phyloP scores from a whole-genome alignment of 2,113 vertebrate species.

The Xiphophorus couchianus region DNA sequence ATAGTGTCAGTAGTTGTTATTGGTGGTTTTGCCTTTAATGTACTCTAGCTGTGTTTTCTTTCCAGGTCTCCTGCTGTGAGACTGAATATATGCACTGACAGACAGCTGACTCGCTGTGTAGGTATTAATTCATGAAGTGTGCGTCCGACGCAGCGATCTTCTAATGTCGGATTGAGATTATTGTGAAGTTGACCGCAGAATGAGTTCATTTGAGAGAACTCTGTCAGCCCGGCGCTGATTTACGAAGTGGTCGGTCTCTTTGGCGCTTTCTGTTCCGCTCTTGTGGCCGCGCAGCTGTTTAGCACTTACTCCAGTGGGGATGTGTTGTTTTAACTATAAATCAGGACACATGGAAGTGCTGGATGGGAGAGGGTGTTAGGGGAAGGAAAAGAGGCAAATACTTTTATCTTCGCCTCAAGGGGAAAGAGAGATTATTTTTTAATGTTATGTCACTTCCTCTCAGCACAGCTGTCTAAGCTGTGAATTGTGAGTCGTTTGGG shows the following conservation, averaged over 20 bases:
- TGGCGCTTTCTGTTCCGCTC: slow-evolving; percentile 34
- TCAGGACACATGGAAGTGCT: slow-evolving; percentile 18
- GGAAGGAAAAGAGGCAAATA: slow-evolving; percentile 28
- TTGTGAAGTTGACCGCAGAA: slow-evolving; percentile 41
- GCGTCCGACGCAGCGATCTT: slow-evolving; percentile 38
- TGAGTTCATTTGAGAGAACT: slow-evolving; percentile 50
- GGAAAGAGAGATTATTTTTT: slow-evolving; percentile 35
- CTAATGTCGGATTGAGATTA: slow-evolving; percentile 10
- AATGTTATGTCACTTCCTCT: slow-evolving; percentile 54
- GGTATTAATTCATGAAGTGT: slow-evolving; percentile 44
- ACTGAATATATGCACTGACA: slow-evolving; percentile 69
- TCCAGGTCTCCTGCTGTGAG: slow-evolving; percentile 49
- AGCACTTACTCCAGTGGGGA: slow-evolving; percentile 22
- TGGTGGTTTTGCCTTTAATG: slow-evolving; percentile 41
- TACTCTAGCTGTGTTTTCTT: slow-evolving; percentile 36
- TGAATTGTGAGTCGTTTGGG: slow-evolving; percentile 55
- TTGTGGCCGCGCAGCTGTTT: slow-evolving; percentile 38
- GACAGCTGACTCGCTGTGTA: slow-evolving; percentile 38
- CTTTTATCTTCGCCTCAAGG: slow-evolving; percentile 55
- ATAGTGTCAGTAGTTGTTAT: slow-evolving; percentile 53
- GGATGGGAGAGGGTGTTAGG: slow-evolving; percentile 16
- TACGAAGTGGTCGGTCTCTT: slow-evolving; percentile 18
- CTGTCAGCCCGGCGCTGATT: slow-evolving; percentile 20
- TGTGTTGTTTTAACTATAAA: slow-evolving; percentile 21
- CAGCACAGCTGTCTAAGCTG: slow-evolving; percentile 54